Base-by-base conservation (phyloP, 2,113 vertebrate species). In the Quiscalus mexicanus region DNA sequence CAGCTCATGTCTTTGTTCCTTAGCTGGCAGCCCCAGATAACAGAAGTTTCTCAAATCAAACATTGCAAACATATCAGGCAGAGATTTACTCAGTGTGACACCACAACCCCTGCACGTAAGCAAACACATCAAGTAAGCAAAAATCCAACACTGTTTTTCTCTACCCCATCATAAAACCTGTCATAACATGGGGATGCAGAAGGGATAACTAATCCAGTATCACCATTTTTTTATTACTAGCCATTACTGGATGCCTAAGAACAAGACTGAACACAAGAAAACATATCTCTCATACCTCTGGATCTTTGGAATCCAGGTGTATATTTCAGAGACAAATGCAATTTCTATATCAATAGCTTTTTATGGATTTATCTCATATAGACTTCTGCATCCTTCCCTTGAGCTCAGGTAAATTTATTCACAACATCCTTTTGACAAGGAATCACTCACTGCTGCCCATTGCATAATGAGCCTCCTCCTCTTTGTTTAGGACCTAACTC, bases 81-180 rank as follows among this genome's bases (percentile, higher is more conserved):
- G 59, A 86, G 52, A 52, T 84, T 63, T 70, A n/a, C 5, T 63
- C 27, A 16, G 19, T 11, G 4, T 30, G n/a, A 49, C 11, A 52
- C 31, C 7, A 20, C 0, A 0, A 42, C 24, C 31, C 8, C 9
- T n/a, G 19, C 14, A 6, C 0, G 0, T n/a, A 53, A 69, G 23
- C 47, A 62, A 78, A 53, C 15, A 39, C 19, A 15, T 44, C 19
- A 80, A 64, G 19, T 9, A 63, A 60, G 4, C 6, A 82, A 71
- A 78, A 73, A 81, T 19, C 6, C 62, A 87, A 15, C 11, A n/a
- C 22, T 78, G 8, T 45, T 83, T 86, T 20, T 37, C 24, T 93
- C 16, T 79, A 10, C 4, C 28, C 2, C 22, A 65, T 2, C 23
- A 15, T 33, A 84, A 89, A 84, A 39, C 20, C 45, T 24, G 62